Conservation (phyloP, 2,797 vertebrate species). For the Alectoris magna region DNA sequence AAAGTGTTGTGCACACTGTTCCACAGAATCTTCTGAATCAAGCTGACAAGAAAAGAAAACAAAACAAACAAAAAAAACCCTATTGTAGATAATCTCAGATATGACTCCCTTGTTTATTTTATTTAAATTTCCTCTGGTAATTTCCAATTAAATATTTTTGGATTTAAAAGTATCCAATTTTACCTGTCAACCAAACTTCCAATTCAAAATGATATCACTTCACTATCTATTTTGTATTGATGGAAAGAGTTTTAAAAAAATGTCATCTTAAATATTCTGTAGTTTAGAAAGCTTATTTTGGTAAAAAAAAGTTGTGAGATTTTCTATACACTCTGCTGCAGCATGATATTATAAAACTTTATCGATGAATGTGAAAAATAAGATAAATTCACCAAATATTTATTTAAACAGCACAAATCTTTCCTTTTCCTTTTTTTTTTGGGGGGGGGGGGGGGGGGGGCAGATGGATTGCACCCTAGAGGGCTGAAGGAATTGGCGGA, state of each 20-base stretch:
- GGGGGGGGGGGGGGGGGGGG: too few species aligned
- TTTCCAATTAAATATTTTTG: neutral
- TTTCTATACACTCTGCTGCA: neutral
- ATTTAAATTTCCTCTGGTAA: neutral
- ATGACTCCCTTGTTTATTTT: neutral
- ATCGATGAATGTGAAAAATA: neutral
- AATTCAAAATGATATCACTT: neutral
- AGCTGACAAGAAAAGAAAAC: neutral
- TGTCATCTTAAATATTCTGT: neutral
- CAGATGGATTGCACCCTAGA: too few species aligned
- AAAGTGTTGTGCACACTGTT: neutral
- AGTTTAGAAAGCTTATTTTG: neutral
- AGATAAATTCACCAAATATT: neutral
- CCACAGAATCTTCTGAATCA: neutral
- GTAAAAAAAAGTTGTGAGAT: neutral
- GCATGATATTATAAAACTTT: neutral
- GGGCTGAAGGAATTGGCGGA: too few species aligned
- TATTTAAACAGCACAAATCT: neutral
- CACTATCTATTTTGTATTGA: neutral
- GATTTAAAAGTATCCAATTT: neutral
- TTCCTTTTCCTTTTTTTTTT: neutral
- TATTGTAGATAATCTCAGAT: neutral
- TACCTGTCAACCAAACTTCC: neutral
- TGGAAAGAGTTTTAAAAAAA: neutral
- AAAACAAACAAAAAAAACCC: neutral